These are phyloP conservation scores for Himalopsyche japonica DNA, from an alignment of 2,888 invertebrate species.

Conservation along the genomic window DNA sequence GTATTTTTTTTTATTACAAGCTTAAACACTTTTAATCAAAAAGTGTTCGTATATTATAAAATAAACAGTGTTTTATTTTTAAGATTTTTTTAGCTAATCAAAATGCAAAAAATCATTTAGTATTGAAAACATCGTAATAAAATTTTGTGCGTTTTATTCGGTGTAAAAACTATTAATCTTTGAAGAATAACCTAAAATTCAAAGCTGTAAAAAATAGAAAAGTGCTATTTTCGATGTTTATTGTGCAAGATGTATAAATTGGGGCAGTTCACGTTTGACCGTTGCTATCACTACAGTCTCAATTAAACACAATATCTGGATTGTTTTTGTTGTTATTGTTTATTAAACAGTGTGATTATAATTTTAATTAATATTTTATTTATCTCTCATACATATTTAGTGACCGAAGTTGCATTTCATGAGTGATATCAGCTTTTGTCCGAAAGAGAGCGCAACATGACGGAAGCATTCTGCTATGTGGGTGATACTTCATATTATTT, in stretches of 20 bases:
- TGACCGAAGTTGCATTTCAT: constrained; percentile 13
- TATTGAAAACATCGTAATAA: no score
- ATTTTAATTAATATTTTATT: not conserved
- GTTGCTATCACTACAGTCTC: not conserved
- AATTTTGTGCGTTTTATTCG: no score
- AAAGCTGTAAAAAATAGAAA: no score
- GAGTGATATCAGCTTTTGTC: constrained; percentile 32
- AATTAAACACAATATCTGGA: not conserved
- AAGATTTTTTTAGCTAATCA: no score
- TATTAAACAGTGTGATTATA: not conserved
- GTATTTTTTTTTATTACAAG: not conserved
- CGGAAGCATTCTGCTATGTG: constrained; percentile 65
- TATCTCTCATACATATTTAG: not conserved
- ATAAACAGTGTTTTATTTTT: no score
- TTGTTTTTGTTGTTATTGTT: not conserved
- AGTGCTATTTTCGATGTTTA: not conserved
- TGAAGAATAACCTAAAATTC: no score
- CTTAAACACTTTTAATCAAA: no score
- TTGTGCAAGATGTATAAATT: not conserved
- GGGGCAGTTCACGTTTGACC: not conserved
- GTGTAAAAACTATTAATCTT: no score
- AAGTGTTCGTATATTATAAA: no score
- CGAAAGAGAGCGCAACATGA: constrained; percentile 62
- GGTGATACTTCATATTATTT: constrained; percentile 44
- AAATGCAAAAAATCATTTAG: no score